Conservation (phyloP, 1,140 invertebrate genomes). For the Drosophila saltans region DNA sequence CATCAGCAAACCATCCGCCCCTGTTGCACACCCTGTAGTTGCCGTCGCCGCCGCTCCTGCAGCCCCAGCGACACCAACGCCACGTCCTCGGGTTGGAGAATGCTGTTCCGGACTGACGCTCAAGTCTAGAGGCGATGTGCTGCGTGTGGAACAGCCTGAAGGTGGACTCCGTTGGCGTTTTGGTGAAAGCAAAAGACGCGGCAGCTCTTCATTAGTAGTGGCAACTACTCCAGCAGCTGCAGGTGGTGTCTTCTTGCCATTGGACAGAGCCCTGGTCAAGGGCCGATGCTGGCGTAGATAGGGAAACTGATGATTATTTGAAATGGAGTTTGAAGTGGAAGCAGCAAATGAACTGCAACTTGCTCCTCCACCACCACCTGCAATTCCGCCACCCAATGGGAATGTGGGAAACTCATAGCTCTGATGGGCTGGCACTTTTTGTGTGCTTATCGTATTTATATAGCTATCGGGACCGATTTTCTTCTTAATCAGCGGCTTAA, state of each 20-base stretch:
- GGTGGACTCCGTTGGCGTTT: slow-evolving; percentile 76
- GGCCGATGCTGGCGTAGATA: slow-evolving; percentile 81
- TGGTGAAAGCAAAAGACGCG: slow-evolving; percentile 68
- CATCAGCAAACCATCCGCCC: not conserved
- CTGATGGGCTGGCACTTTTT: slow-evolving; percentile 84
- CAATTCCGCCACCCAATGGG: slow-evolving; percentile 30
- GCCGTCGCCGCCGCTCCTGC: slow-evolving; percentile 42
- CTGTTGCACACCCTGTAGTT: not conserved
- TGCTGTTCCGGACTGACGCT: slow-evolving; percentile 70
- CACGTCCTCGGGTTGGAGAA: slow-evolving; percentile 60
- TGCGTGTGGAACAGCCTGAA: slow-evolving; percentile 79
- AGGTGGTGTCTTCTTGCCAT: slow-evolving; percentile 58
- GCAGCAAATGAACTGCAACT: slow-evolving; percentile 1
- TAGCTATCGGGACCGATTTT: slow-evolving; percentile 88
- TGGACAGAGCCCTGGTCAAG: slow-evolving; percentile 76
- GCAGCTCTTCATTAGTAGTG: slow-evolving; percentile 22
- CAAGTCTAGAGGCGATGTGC: slow-evolving; percentile 76
- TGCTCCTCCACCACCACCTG: not conserved
- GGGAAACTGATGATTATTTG: slow-evolving; percentile 53
- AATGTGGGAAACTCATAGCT: slow-evolving; percentile 85
- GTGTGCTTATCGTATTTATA: slow-evolving; percentile 86
- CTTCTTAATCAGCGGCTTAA: slow-evolving; percentile 85
- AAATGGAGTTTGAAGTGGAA: slow-evolving; percentile 35
- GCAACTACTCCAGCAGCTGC: slow-evolving; percentile 26
- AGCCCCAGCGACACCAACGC: slow-evolving; percentile 48